These are phyloP conservation scores for Acromyrmex charruanus DNA, from an alignment of 1,140 invertebrate genomes.

Conservation along the genomic window DNA sequence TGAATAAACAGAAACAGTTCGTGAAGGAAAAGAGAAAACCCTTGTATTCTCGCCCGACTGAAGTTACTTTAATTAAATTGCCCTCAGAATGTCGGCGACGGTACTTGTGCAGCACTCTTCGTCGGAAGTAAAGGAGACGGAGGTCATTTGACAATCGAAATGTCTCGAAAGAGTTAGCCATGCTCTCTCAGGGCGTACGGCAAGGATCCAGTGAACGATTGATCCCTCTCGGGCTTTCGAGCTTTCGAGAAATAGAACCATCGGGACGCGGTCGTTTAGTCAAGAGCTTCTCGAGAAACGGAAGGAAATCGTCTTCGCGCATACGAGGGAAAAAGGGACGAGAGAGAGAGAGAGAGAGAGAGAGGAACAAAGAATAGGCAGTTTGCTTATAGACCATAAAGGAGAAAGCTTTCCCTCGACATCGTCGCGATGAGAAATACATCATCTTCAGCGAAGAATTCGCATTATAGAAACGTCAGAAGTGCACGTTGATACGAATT, in stretches of 20 bases:
- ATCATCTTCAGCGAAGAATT: slow-evolving; percentile 2
- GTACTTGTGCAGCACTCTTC: slow-evolving; percentile 1
- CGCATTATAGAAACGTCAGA: not conserved
- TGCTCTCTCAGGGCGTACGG: slow-evolving; percentile 28
- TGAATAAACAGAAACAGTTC: slow-evolving; percentile 45
- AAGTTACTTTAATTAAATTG: slow-evolving; percentile 58
- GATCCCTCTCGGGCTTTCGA: slow-evolving; percentile 49
- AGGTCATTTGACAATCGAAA: slow-evolving; percentile 52
- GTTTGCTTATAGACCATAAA: slow-evolving; percentile 6
- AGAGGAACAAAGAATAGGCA: not conserved
- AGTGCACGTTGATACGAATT: not conserved
- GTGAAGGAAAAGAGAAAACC: not conserved
- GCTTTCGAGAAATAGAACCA: slow-evolving; percentile 52
- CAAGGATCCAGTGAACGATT: slow-evolving; percentile 32
- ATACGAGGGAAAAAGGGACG: slow-evolving; percentile 13
- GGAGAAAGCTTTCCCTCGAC: slow-evolving; percentile 13
- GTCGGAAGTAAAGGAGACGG: not conserved
- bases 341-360: not conserved
- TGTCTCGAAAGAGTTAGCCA: slow-evolving; percentile 26
- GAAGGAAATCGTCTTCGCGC: slow-evolving; percentile 58
- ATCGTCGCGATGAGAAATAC: slow-evolving; percentile 14
- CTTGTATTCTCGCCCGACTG: slow-evolving; percentile 1
- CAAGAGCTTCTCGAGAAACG: slow-evolving; percentile 42
- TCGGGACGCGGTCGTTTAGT: slow-evolving; percentile 55
- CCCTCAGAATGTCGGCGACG: not conserved